A percentile compares a stretch with the other conserved stretches of the same genome.
These are phyloP conservation scores for Thripadectes ignobilis DNA, from an alignment of 2,797 vertebrate species.

Conservation along the genomic window DNA sequence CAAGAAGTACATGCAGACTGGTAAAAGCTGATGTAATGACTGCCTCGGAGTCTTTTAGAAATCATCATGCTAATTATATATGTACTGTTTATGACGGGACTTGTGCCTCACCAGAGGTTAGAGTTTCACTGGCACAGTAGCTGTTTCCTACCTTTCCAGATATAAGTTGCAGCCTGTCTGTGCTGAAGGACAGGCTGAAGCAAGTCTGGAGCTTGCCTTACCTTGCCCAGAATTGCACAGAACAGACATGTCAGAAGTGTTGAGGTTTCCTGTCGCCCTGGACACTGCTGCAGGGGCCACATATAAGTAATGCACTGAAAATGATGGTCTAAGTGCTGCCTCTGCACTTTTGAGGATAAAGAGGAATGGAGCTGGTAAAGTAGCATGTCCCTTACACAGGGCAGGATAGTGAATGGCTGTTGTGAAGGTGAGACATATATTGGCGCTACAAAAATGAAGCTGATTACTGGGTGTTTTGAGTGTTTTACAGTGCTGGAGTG, in stretches of 20 bases:
- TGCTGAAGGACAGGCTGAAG: not conserved
- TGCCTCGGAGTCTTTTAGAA: not conserved
- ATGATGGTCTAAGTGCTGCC: not conserved
- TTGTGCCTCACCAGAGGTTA: not conserved
- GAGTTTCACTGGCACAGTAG: not conserved
- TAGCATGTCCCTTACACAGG: rapidly evolving
- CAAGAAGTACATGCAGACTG: not conserved
- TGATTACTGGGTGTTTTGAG: not conserved
- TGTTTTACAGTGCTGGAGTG: not conserved
- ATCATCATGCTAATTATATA: not conserved
- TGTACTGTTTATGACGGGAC: not conserved
- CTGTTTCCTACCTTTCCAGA: not conserved
- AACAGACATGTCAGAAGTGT: not conserved
- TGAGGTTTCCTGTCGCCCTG: not conserved
- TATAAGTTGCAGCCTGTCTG: not conserved
- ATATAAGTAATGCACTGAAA: not conserved
- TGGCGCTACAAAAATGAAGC: not conserved
- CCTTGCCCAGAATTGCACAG: not conserved
- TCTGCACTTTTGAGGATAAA: not conserved
- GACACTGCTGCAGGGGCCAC: not conserved
- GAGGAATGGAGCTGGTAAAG: not conserved
- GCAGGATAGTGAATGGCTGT: not conserved
- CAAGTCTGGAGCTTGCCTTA: not conserved
- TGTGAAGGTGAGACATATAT: not conserved
- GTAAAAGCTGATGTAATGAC: not conserved